phyloP scores from a whole-genome alignment of 2,797 vertebrate species.

The Bucorvus abyssinicus region DNA sequence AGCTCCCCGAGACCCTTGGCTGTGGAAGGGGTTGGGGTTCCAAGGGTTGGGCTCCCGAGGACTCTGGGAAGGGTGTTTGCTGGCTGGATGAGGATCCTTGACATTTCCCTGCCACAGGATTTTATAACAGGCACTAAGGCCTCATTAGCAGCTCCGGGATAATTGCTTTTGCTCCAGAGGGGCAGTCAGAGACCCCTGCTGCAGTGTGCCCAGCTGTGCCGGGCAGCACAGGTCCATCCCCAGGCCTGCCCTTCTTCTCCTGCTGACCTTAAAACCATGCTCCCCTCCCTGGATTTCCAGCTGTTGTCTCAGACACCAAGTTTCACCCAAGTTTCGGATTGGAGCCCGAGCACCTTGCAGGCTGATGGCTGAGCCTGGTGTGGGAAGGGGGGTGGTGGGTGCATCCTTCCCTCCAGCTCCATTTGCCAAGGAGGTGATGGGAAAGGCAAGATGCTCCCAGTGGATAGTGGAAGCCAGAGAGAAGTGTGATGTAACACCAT shows the following conservation, averaged over 20 bases:
- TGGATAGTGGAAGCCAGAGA: rapidly evolving
- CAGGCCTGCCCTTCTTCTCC: rapidly evolving
- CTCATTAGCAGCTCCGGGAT: rapidly evolving
- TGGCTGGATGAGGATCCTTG: not conserved
- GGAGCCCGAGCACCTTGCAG: rapidly evolving
- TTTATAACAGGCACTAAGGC: not conserved
- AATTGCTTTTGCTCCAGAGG: rapidly evolving
- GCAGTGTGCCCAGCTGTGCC: rapidly evolving
- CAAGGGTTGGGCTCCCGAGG: not conserved
- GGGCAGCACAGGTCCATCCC: not conserved
- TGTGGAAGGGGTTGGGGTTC: too few species aligned
- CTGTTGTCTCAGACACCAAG: rapidly evolving
- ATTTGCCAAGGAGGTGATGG: rapidly evolving
- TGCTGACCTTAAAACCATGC: rapidly evolving
- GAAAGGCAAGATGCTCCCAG: not conserved
- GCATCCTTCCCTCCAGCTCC: too few species aligned
- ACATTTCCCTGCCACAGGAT: not conserved
- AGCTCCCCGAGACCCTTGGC: rapidly evolving
- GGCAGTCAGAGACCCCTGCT: rapidly evolving
- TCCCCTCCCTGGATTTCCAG: not conserved
- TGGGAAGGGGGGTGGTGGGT: rapidly evolving
- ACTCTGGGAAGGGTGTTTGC: rapidly evolving
- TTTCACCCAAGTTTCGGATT: rapidly evolving
- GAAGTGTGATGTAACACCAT: rapidly evolving
- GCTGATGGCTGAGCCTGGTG: not conserved